These are phyloP conservation scores for Lophius americanus DNA, from an alignment of 2,797 vertebrate genomes.

Conservation along the genomic window DNA sequence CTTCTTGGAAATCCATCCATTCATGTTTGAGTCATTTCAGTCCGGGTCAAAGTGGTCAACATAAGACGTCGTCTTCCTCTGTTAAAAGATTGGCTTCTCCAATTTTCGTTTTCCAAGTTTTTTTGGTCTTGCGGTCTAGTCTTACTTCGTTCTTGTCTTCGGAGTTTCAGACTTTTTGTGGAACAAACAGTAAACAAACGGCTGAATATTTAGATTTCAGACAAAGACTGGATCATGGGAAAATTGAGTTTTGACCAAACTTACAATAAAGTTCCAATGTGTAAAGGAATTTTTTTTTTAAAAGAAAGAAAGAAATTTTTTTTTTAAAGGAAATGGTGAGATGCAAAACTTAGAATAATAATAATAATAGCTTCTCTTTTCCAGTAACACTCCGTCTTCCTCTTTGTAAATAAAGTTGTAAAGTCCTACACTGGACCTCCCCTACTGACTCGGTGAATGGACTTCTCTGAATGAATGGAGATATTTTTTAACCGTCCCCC, in stretches of 20 bases:
- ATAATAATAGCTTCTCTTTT: neutral
- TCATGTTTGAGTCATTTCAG: neutral
- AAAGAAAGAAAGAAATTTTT: too few relatives aligned
- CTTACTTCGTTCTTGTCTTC: constrained; percentile 2
- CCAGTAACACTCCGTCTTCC: neutral
- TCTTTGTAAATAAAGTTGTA: neutral
- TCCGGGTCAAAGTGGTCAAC: neutral
- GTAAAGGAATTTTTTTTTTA: too few relatives aligned
- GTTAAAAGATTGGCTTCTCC: neutral
- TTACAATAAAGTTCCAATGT: too few relatives aligned
- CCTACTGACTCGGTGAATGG: constrained; percentile 51
- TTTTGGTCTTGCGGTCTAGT: neutral
- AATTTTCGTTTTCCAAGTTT: neutral
- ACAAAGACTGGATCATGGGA: too few relatives aligned
- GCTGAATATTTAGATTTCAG: too few relatives aligned
- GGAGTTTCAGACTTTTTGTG: neutral
- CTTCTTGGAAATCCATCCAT: neutral
- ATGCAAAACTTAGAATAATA: too few relatives aligned
- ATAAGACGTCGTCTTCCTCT: neutral
- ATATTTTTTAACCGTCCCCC: constrained; percentile 65
- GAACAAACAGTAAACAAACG: too few relatives aligned
- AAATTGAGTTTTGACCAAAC: too few relatives aligned
- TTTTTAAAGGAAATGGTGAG: too few relatives aligned
- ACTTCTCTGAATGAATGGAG: constrained; percentile 62
- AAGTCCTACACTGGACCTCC: constrained; percentile 17